Conservation (phyloP, 2,888 invertebrate genomes). For the Eudemis profundana region DNA sequence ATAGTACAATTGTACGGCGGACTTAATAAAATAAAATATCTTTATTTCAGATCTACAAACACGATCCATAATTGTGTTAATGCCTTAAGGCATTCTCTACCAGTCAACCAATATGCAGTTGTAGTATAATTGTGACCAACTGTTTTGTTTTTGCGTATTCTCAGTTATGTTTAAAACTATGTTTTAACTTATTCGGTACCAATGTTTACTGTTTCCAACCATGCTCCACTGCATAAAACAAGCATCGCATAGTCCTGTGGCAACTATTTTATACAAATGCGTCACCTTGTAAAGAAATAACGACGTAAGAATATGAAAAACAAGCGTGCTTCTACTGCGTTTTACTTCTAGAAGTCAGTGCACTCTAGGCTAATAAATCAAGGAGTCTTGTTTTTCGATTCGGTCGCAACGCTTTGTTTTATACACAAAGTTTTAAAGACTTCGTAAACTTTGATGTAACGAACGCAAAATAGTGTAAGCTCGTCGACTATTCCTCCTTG, state of each 20-base stretch:
- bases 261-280: conserved; percentile 10
- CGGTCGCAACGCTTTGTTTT: conserved; percentile 32
- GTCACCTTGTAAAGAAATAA: background rate
- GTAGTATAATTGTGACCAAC: too few relatives aligned
- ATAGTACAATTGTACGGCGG: too few relatives aligned
- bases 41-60: too few relatives aligned
- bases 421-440: conserved; percentile 38
- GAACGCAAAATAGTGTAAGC: background rate
- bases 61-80: too few relatives aligned
- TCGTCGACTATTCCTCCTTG: background rate
- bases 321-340: background rate
- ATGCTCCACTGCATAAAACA: background rate
- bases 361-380: conserved; percentile 34
- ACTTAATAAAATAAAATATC: too few relatives aligned
- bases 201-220: background rate
- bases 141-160: too few relatives aligned
- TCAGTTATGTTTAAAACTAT: too few relatives aligned
- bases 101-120: too few relatives aligned
- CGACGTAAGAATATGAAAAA: background rate
- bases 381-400: conserved; percentile 39
- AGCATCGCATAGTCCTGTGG: conserved; percentile 1
- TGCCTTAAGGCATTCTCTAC: too few relatives aligned
- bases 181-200: background rate
- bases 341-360: conserved; percentile 5
- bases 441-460: conserved; percentile 17